Base-by-base conservation (phyloP, 2,797 vertebrate genomes). In the Molothrus ater region DNA sequence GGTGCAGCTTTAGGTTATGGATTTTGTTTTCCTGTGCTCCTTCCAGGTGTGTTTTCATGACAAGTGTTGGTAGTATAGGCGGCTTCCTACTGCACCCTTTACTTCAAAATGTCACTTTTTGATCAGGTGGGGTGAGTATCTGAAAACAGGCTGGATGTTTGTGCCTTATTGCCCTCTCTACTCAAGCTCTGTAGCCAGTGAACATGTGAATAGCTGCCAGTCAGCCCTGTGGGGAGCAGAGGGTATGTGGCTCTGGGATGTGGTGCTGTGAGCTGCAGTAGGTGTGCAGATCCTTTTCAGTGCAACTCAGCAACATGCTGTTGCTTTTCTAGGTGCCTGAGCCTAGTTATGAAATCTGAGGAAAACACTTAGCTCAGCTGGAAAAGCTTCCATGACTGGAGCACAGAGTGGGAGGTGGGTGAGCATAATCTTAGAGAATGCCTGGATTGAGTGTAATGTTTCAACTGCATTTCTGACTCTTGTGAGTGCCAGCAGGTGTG, bases 281-380 rank as follows among this genome's bases (percentile, higher is more conserved):
- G 43, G 14, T 54, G 7, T 28, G 18, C n/a, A 74, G 72, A 54
- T 57, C 54, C 42, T 80, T 82, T 54, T 64, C 57, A 64, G 3
- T 54, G 43, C 56, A 87, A 56, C 50, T 95, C 78, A 59, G 86
- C 57, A 56, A 26, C 17, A 2, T 71, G 53, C 78, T 78, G 74
- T 93, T 94, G 84, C 80, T 93, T 74, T 93, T 95, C 65, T 76
- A 92, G 78, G 81, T 92, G 42, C 81, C 75, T 80, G 84, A 92
- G 57, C 75, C 68, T 92, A 82, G 91, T 74, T 92, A 80, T 21
- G 73, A 95, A 92, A 92, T 89, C 48, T 90, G 57, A 86, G 61
- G 83, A 68, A 92, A 91, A 60, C 5, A 8, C 54, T 92, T 92
- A 93, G 88, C 72, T 86, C 93, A 92, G 84, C 71, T 94, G 92